A percentile compares a stretch with the other conserved stretches of the same genome.
phyloP scores from a whole-genome alignment of 2,113 vertebrate species.

The Gila orcuttii region DNA sequence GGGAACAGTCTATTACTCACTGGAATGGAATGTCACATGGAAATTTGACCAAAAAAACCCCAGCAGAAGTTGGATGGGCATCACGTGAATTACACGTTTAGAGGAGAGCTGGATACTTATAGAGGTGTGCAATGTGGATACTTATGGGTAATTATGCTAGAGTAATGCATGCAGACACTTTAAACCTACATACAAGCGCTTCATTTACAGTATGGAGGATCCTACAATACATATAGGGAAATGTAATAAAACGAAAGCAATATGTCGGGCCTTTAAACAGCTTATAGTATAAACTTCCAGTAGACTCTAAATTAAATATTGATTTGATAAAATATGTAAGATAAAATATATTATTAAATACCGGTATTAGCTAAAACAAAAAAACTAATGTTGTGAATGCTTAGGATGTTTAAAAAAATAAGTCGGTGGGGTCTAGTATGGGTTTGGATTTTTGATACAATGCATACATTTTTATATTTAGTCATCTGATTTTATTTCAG shows the following conservation, averaged over 20 bases:
- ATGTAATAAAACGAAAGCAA: too few species aligned
- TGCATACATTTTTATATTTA: too few species aligned
- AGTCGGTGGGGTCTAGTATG: too few species aligned
- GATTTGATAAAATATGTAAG: neutral
- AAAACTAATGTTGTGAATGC: too few species aligned
- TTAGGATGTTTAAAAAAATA: too few species aligned
- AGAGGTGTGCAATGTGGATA: neutral
- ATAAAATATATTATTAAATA: neutral
- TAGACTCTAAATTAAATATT: neutral
- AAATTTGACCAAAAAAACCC: neutral
- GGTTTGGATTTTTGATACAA: too few species aligned
- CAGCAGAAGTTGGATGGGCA: neutral
- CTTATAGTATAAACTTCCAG: neutral
- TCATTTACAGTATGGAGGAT: neutral
- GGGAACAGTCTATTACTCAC: slow-evolving; percentile 14
- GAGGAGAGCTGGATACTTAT: neutral
- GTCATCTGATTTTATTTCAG: too few species aligned
- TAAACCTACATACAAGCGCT: neutral
- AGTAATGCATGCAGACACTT: neutral
- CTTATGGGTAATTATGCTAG: neutral
- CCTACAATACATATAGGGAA: too few species aligned
- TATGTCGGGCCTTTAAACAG: too few species aligned
- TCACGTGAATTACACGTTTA: neutral
- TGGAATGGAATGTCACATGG: slow-evolving; percentile 23
- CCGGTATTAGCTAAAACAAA: too few species aligned